A percentile compares a stretch with the other conserved stretches of the same genome.
Conservation (phyloP, 2,888 invertebrate genomes). For the Yponomeuta cagnagella region DNA sequence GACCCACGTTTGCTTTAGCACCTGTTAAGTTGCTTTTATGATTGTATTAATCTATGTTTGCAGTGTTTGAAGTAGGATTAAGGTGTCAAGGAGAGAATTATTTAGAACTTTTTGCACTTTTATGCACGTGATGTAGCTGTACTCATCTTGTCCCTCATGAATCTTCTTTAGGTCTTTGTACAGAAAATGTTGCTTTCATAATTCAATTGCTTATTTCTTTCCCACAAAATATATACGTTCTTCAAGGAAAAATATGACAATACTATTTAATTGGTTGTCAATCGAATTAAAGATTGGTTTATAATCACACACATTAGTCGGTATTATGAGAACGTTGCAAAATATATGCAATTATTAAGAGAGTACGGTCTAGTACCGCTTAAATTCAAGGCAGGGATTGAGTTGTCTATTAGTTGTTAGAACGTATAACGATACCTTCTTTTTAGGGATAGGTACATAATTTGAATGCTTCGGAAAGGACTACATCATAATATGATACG, state of each 20-base stretch:
- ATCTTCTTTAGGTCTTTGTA: too few species aligned
- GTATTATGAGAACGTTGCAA: neutral
- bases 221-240: too few species aligned
- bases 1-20: slow-evolving; percentile 10
- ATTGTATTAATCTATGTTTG: neutral
- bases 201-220: too few species aligned
- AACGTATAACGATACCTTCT: too few species aligned
- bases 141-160: neutral
- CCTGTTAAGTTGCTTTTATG: neutral
- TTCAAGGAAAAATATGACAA: too few species aligned
- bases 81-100: neutral
- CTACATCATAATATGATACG: too few species aligned
- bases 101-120: neutral
- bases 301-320: neutral
- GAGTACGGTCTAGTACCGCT: neutral
- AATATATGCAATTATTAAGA: neutral
- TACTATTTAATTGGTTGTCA: neutral
- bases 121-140: neutral
- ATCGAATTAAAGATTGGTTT: neutral
- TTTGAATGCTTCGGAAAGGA: too few species aligned
- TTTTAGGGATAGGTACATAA: too few species aligned
- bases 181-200: too few species aligned
- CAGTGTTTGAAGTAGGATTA: neutral
- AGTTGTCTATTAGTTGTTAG: too few species aligned
- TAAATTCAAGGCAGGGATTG: too few species aligned